Base-by-base conservation (phyloP, 2,888 invertebrate species). In the Stenichneumon culpator region DNA sequence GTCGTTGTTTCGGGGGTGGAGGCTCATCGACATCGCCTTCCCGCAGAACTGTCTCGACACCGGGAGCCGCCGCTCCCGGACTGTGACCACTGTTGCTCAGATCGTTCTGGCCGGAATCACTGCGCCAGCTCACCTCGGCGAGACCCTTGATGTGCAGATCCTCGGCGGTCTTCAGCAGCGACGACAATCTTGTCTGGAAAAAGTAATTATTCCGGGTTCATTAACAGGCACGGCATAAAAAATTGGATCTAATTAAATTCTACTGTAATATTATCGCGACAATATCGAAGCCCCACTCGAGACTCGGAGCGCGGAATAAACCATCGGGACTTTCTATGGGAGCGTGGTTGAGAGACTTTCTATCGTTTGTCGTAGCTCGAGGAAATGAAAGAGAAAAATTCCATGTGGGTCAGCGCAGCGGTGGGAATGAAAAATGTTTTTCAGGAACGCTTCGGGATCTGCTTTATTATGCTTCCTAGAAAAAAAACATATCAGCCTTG, bases 131-230 rank as follows among this genome's bases (percentile, higher is more conserved):
- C 16, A 98, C 97, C 93, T 98, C 98, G 70, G 98, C 98, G 75
- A 98, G 95, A 0, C 98, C 98, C 94, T 98, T 98, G 91, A 98
- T 98, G 93, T 97, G 96, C 28, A 98, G 95, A 93, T 98, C 98
- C 94, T 98, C 98, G 0, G 98, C 98, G 75, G 98, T 98, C 95
- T 98, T 98, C 91, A 98, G 94, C 83, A 98, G 95, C 28, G 98
- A 97, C 32, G 98, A 97, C 89, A 98, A 94, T 92, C 98, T 97
- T 84, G 97, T 97, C 98, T 98, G 94, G 25, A 95, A 95, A 70
- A 67, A 47, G 28, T 39, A 28, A 60, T 22, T 28, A 22, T 54
- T 54, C 5, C 4, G 39, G 16, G 67, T 25, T 68, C 67, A 63
- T 75, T 75, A 65, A 68, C 14, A 19, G 50, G 54, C 65, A 47